A percentile compares a stretch with the other conserved stretches of the same genome.
Evolutionary conservation across 2,797 vertebrate species (phyloP).

Genomic region (Pygocentrus nattereri): DNA sequence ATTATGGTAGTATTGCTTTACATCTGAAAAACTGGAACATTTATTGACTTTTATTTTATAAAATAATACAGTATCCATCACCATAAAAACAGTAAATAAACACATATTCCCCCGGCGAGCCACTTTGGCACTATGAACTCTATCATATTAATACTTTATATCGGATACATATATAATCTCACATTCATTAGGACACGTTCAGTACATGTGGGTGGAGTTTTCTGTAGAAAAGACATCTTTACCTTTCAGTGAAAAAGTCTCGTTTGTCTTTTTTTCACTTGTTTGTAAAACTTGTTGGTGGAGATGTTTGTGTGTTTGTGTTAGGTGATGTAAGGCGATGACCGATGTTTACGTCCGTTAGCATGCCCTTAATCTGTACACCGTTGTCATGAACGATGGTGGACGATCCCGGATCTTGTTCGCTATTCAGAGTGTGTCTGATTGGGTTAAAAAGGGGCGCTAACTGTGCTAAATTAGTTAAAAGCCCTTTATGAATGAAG

Average conservation of each 20-base stretch:
- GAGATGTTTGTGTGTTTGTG: background rate
- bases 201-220: slow-evolving; percentile 39
- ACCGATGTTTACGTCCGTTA: background rate
- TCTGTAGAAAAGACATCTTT: slow-evolving; percentile 37
- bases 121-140: slow-evolving; percentile 81
- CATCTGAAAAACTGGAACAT: slow-evolving; percentile 71
- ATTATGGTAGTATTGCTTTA: slow-evolving; percentile 79
- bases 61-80: slow-evolving; percentile 75
- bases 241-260: slow-evolving; percentile 6
- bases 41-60: slow-evolving; percentile 62
- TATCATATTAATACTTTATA: slow-evolving; percentile 63
- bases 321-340: background rate
- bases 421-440: no score
- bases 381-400: slow-evolving; percentile 57
- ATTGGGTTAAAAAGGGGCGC: background rate
- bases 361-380: slow-evolving; percentile 79
- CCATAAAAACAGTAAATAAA: slow-evolving; percentile 79
- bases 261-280: background rate
- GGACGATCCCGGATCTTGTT: no score
- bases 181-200: slow-evolving; percentile 65
- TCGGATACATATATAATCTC: slow-evolving; percentile 64
- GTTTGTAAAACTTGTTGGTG: no score
- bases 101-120: slow-evolving; percentile 66
- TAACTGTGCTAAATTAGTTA: background rate
- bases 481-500: slow-evolving; percentile 40